Conservation (phyloP, 2,113 vertebrate species). For the Megalops atlanticus region DNA sequence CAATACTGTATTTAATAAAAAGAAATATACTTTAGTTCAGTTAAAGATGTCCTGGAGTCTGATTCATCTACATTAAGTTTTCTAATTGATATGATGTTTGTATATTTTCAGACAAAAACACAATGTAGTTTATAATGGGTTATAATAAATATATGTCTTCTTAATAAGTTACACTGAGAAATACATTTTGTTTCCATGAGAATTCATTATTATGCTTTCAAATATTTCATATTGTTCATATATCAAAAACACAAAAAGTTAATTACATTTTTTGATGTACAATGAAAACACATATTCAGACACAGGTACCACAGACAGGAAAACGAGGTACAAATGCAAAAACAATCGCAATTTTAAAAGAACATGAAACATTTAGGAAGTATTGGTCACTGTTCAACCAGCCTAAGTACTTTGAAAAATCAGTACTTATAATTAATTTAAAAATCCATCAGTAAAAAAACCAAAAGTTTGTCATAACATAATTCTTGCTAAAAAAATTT, state of each 20-base stretch:
- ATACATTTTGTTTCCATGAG: too few species aligned
- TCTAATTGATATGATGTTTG: neutral
- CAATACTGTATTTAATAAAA: neutral
- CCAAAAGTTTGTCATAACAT: neutral
- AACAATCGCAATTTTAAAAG: constrained; percentile 14
- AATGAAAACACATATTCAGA: neutral
- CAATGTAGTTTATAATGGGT: neutral
- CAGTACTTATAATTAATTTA: constrained; percentile 58
- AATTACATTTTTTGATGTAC: neutral
- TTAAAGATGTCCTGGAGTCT: neutral
- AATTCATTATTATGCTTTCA: neutral
- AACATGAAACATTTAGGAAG: constrained; percentile 19
- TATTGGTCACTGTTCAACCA: constrained; percentile 77
- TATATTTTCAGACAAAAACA: neutral
- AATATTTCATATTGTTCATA: neutral
- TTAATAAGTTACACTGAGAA: neutral
- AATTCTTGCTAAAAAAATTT: constrained; percentile 3
- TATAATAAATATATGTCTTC: neutral
- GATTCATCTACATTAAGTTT: neutral
- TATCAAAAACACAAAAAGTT: neutral
- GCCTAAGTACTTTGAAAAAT: constrained; percentile 65
- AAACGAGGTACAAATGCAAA: constrained; percentile 32
- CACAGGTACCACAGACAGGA: neutral
- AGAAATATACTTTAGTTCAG: too few species aligned
- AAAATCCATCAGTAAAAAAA: constrained; percentile 11